Evolutionary conservation across 2,888 invertebrate genomes (phyloP), one percentile per base, ranked within the genome.

Genomic region (Maniola hyperantus): DNA sequence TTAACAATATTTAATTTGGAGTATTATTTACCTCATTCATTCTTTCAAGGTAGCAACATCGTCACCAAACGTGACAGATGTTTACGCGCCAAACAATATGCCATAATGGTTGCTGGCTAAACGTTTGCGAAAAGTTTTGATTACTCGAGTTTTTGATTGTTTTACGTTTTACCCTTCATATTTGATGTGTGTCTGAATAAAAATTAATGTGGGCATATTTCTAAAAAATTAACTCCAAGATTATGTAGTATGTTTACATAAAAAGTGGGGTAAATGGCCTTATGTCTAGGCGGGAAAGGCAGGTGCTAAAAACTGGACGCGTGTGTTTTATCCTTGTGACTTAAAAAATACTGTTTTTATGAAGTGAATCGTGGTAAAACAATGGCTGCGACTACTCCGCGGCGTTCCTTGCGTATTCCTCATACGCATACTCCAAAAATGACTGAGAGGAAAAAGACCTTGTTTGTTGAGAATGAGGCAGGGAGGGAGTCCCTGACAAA

Each of bases 391-490:
- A 80, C 77, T 69, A 91, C 92, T 33, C 92, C 92, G 13, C 82
- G 90, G 50, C 87, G 91, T 66, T 89, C 89, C 18, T 73, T 85
- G 67, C 84, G 91, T 11, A 72, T 83, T 66, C 84, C 87, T 10
- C 85, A 87, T 65, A 83, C 74, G 55, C 91, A 92, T 71, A 94
- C 95, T 1, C 94, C 95, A 2, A 93, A 93, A 76, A 88, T 95
- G 81, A 91, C 94, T 0, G 94, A 94, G 72, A 90, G 95, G 36
- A 94, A 95, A 76, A 93, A 95, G 72, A 93, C 94, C 72, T 86
- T 95, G 71, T 95, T 96, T 78, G 73, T 74, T 11, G 81, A 84
- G 64, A 62, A 66, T 46, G 72, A 72, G 46, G 65, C 72, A 67
- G 76, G 82, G 8, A 77, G 83, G 73, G 91, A 89, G 75, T 89